phyloP scores from a whole-genome alignment of 2,888 invertebrate species.

The Lochmaea capreae region DNA sequence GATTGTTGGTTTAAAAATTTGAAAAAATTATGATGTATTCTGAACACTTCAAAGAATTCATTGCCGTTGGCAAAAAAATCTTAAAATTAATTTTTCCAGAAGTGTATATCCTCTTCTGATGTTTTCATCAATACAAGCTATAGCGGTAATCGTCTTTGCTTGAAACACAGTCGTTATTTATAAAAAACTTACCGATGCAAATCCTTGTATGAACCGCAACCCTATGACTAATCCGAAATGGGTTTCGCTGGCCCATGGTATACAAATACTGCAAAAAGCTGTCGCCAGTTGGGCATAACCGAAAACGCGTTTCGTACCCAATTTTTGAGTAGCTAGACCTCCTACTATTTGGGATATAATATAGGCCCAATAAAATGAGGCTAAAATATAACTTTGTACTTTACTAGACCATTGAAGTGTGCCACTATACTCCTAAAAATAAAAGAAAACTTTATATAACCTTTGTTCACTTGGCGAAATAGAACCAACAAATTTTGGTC shows the following conservation, averaged over 20 bases:
- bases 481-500: no score
- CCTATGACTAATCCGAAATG: conserved; percentile 73
- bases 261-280: conserved; percentile 75
- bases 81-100: no score
- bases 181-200: conserved; percentile 71
- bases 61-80: no score
- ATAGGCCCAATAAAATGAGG: conserved; percentile 81
- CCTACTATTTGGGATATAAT: conserved; percentile 78
- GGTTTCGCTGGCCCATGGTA: conserved; percentile 73
- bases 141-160: no score
- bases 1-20: no score
- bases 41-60: no score
- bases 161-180: no score
- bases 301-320: conserved; percentile 78
- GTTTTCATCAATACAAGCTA: no score
- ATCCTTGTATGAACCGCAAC: conserved; percentile 75
- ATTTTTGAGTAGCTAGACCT: conserved; percentile 76
- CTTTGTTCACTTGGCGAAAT: no score
- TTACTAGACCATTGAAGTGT: conserved; percentile 75
- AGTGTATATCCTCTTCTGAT: no score
- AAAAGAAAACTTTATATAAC: conserved; percentile 25
- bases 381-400: conserved; percentile 74
- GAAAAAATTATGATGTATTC: no score
- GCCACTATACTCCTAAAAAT: conserved; percentile 65
- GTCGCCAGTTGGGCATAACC: conserved; percentile 77